A percentile compares a stretch with the other conserved stretches of the same genome.
Evolutionary conservation across 2,888 invertebrate genomes (phyloP).

Genomic region (Rhagonycha lutea): DNA sequence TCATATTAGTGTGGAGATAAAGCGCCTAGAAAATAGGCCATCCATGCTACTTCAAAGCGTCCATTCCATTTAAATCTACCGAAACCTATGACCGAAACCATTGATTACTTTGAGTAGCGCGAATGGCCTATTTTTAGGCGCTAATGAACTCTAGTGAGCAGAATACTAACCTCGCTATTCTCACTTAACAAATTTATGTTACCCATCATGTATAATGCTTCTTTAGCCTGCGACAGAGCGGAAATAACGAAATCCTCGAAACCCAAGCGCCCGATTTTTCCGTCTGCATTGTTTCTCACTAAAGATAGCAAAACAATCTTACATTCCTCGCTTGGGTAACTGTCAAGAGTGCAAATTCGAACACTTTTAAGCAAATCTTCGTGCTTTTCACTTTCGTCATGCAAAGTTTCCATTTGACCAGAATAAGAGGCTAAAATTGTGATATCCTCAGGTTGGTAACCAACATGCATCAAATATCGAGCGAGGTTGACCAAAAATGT

Average conservation of each 20-base stretch:
- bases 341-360: conserved; percentile 72
- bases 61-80: no score
- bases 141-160: no score
- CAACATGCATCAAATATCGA: conserved; percentile 64
- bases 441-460: conserved; percentile 64
- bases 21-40: no score
- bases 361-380: conserved; percentile 55
- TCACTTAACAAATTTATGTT: conserved; percentile 65
- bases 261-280: conserved; percentile 71
- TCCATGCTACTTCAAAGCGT: no score
- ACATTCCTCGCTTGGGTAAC: conserved; percentile 81
- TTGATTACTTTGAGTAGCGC: no score
- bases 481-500: conserved; percentile 65
- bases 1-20: no score
- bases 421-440: conserved; percentile 75
- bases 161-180: conserved; percentile 51
- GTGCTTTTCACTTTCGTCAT: conserved; percentile 51
- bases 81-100: no score
- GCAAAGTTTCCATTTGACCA: conserved; percentile 67
- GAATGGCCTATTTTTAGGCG: no score
- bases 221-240: conserved; percentile 60
- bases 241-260: conserved; percentile 66
- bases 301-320: conserved; percentile 77
- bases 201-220: conserved; percentile 74
- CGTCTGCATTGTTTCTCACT: conserved; percentile 72